Evolutionary conservation across 2,888 invertebrate species (phyloP), one percentile per base, ranked within the genome.

Genomic region (Harmothoe impar): DNA sequence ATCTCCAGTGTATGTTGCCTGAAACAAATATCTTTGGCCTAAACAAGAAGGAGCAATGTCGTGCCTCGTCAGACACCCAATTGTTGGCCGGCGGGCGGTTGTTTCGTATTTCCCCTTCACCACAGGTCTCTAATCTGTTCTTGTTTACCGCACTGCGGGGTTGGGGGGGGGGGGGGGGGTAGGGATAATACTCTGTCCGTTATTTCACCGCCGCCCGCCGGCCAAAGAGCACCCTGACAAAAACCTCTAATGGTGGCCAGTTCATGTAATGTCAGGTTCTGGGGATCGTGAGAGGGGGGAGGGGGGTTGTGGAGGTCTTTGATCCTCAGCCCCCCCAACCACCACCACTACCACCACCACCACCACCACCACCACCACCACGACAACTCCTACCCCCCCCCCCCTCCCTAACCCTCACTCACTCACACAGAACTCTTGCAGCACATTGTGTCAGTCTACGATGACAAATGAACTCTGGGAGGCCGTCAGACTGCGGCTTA

Each of bases 391-490:
- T 3, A 85, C 25, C 1, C 85, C 43, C 5, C 10, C 33, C 81
- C 81, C 33, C 10, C 81, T 12, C 51, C n/a, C 72, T 72, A 31
- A 3, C 31, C 52, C 29, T 51, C 17, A 43, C 10, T 43, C 43
- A 43, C 43, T 43, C 43, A 43, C 43, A 43, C 43, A 43, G 43
- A 43, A 43, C 17, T 86, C 20, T 86, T 86, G 86, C 86, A 25
- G 54, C 86, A 86, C 86, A 86, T 86, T 86, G 86, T 86, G 86
- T 52, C 86, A 52, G 86, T 86, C 86, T 54, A 86, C 23, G 86
- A 86, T 86, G 86, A 86, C 86, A 86, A 86, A 86, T 86, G 86
- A 86, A 86, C 52, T 52, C 52, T 17, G 52, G 25, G n/a, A 86
- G 1, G 86, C 54, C 54, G 52, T 20, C 86, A n/a, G 86, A 86